Evolutionary conservation across 2,888 invertebrate genomes (phyloP).

Genomic region (Sphaerophoria taeniata): DNA sequence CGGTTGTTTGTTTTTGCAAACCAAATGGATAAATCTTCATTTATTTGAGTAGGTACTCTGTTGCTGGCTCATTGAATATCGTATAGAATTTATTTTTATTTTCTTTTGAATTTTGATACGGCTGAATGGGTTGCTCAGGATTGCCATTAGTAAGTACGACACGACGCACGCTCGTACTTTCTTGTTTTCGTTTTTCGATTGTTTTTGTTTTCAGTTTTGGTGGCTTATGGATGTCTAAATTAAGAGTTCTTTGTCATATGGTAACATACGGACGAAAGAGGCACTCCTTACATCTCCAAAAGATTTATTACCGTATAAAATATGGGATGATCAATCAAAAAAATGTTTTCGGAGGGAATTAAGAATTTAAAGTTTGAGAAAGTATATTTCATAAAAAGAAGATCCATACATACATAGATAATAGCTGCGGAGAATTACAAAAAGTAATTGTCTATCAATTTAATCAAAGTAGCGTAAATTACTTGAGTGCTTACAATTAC

Average conservation of each 20-base stretch:
- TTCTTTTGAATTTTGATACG: background rate
- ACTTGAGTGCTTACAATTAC: too few species aligned
- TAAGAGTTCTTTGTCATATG: slow-evolving; percentile 36
- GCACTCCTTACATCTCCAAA: slow-evolving; percentile 45
- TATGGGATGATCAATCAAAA: slow-evolving; percentile 17
- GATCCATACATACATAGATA: too few species aligned
- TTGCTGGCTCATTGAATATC: background rate
- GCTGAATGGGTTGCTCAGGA: slow-evolving; percentile 43
- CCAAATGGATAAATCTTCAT: slow-evolving; percentile 52
- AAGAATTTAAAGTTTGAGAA: too few species aligned
- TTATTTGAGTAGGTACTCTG: slow-evolving; percentile 15
- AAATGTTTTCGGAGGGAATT: too few species aligned
- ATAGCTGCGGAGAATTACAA: too few species aligned
- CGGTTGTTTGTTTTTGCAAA: slow-evolving; percentile 43
- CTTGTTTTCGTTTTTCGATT: slow-evolving; percentile 10
- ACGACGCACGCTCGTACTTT: background rate
- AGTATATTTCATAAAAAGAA: too few species aligned
- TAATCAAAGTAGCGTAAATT: too few species aligned
- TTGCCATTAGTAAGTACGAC: background rate
- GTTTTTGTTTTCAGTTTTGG: slow-evolving; percentile 10
- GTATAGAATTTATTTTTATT: slow-evolving; percentile 23
- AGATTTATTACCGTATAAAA: slow-evolving; percentile 45
- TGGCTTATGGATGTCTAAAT: slow-evolving; percentile 40
- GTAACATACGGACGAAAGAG: slow-evolving; percentile 1
- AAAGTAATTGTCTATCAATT: too few species aligned